Conservation (phyloP, 2,797 vertebrate species). For the Enteromius fasciolatus region DNA sequence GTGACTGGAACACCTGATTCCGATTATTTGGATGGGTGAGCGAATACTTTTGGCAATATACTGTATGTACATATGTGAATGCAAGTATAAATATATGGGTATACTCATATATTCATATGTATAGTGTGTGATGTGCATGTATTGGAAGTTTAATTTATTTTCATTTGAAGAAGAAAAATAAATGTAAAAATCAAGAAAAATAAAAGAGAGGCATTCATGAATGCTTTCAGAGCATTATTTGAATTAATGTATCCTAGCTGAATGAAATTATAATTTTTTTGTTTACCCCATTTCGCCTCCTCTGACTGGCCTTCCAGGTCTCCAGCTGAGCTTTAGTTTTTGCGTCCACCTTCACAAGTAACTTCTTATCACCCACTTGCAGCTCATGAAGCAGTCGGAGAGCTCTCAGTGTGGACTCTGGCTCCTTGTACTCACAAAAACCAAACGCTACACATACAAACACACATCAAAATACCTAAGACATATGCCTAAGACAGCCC, state of each 20-base stretch:
- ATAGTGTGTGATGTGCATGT: no score
- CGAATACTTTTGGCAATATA: no score
- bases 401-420: conserved; percentile 93
- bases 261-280: background rate
- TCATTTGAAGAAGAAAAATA: no score
- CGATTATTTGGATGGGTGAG: no score
- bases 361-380: conserved; percentile 95
- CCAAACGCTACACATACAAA: conserved; percentile 85
- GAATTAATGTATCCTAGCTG: background rate
- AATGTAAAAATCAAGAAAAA: no score
- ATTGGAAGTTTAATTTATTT: no score
- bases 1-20: no score
- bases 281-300: conserved; percentile 90
- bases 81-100: no score
- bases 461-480: background rate
- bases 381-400: conserved; percentile 93
- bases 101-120: no score
- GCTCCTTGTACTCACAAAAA: conserved; percentile 99
- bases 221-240: no score
- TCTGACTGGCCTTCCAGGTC: conserved; percentile 97
- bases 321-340: conserved; percentile 98
- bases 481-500: background rate
- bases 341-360: conserved; percentile 97
- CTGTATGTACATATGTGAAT: no score
- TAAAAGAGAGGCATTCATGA: no score